These are phyloP conservation scores for Bombus waltoni DNA, from an alignment of 1,140 invertebrate genomes.

Conservation along the genomic window DNA sequence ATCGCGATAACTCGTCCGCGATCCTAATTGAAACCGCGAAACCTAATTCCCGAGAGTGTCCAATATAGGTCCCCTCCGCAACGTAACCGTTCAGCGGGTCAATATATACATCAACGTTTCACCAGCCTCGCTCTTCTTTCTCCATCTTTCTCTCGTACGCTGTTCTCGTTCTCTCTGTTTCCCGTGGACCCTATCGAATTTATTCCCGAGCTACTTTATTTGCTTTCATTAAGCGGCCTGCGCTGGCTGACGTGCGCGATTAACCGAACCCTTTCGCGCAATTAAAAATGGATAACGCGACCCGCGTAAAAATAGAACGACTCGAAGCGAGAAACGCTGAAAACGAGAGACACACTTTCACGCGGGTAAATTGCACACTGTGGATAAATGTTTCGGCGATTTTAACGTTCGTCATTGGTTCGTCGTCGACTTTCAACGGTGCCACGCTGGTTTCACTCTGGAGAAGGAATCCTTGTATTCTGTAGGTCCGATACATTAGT, in stretches of 20 bases:
- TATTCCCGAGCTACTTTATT: conserved; percentile 50
- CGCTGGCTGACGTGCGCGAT: conserved; percentile 41
- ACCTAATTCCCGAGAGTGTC: conserved; percentile 57
- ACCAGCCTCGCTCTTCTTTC: background rate
- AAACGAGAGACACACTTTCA: background rate
- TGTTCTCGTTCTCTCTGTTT: background rate
- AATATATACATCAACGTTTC: conserved; percentile 56
- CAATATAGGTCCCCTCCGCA: conserved; percentile 48
- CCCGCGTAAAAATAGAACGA: conserved; percentile 37
- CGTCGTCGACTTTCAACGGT: background rate
- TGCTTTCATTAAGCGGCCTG: conserved; percentile 50
- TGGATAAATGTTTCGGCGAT: background rate
- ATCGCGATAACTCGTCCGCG: conserved; percentile 52
- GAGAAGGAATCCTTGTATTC: too few species aligned
- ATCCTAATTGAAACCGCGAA: conserved; percentile 58
- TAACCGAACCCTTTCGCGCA: conserved; percentile 36
- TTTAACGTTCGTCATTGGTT: background rate
- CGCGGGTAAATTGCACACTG: conserved; percentile 1
- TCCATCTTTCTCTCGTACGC: background rate
- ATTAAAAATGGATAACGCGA: conserved; percentile 41
- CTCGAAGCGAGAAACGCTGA: background rate
- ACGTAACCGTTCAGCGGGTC: conserved; percentile 44
- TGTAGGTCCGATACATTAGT: background rate
- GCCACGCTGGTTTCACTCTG: too few species aligned
- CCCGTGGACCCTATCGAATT: conserved; percentile 31